Base-by-base conservation (phyloP, 1,140 invertebrate genomes). In the Ceratitis capitata region DNA sequence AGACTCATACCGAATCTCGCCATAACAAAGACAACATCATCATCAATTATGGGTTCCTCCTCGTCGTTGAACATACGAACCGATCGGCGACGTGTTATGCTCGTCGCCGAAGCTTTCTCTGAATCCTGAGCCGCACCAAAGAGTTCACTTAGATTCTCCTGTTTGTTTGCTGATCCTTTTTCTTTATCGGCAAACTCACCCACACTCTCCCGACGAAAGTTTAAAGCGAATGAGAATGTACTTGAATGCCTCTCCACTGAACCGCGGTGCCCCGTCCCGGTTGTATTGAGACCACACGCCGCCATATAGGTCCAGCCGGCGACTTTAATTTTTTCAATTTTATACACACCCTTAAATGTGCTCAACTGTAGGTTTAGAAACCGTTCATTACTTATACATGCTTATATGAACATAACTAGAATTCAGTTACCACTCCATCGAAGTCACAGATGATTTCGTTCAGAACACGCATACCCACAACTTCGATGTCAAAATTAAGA, bases 291-390 rank as follows among this genome's bases (percentile, higher is more conserved):
- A 2, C 98, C 98, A 89, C 97, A 97, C 1, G 97, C 98, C 23
- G 97, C 97, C 97, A 98, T 98, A 88, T 98, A 98, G 0, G 97
- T 98, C 92, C 96, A 97, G 51, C 97, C 95, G 83, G 97, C 97
- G 74, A 98, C 95, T 93, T 99, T 99, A 26, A 99, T 98, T 92
- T 98, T 98, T 89, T 98, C 97, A 1, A 97, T 94, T 86, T 92
- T 89, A 23, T 88, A 69, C 85, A 87, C 61, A 86, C 87, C 88
- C 86, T 45, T 78, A 19, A 78, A 45, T 35, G 39, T 5, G 69
- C 39, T 45, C 45, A 45, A 4, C 69, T 45, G 14, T 14, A 78
- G 23, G 5, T 39, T 69, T 69, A 4, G 14, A 23, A 32, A 39
- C n/a, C n/a, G 32, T 35, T 2, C 35, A 35, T 29, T 12, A 35